Evolutionary conservation across 2,888 invertebrate genomes (phyloP).

Genomic region (Lathronympha strigana): DNA sequence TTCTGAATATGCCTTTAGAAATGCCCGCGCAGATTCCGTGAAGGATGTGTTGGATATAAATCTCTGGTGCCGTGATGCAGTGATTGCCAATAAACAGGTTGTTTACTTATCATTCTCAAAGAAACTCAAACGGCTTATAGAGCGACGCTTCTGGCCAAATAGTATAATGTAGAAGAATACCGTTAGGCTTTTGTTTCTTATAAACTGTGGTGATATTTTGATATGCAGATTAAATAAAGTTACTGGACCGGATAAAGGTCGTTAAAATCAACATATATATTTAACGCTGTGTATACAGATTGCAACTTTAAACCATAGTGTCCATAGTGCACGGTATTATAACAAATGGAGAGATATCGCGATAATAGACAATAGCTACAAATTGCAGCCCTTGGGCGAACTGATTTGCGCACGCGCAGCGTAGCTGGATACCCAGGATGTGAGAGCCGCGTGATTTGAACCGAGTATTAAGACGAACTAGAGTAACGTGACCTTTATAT

Average conservation of each 20-base stretch:
- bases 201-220: not conserved
- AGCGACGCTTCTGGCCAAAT: not conserved
- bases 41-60: constrained; percentile 48
- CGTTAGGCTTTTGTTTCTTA: not conserved
- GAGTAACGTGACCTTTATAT: not conserved
- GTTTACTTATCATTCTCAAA: constrained; percentile 25
- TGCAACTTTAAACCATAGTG: constrained; percentile 30
- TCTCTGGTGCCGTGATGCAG: constrained; percentile 45
- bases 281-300: not conserved
- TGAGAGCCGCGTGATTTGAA: not conserved
- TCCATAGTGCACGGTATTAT: constrained; percentile 51
- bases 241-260: constrained; percentile 8
- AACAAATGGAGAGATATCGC: constrained; percentile 63
- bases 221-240: not conserved
- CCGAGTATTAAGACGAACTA: not conserved
- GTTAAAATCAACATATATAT: constrained; percentile 11
- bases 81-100: constrained; percentile 44
- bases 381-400: constrained; percentile 62
- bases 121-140: constrained; percentile 10
- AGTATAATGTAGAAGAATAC: not conserved
- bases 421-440: not conserved
- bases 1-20: constrained; percentile 53
- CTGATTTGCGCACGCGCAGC: constrained; percentile 48
- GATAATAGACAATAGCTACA: constrained; percentile 64
- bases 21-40: constrained; percentile 47